Evolutionary conservation across 2,797 vertebrate species (phyloP).

Genomic region (Lindbergichthys nudifrons): DNA sequence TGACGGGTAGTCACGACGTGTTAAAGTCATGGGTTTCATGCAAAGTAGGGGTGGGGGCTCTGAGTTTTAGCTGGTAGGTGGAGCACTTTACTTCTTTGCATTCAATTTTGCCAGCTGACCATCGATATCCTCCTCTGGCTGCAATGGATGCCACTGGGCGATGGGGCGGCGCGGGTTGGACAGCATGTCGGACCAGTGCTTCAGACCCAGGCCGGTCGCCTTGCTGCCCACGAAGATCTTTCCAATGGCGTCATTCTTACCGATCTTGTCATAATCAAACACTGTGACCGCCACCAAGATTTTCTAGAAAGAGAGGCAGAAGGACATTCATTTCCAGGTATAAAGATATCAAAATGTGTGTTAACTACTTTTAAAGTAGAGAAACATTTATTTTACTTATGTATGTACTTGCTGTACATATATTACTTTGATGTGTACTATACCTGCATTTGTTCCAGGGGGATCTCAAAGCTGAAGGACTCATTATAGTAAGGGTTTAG

Average conservation of each 20-base stretch:
- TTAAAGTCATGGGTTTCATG: slow-evolving; percentile 82
- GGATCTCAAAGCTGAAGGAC: slow-evolving; percentile 99
- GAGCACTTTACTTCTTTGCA: slow-evolving; percentile 90
- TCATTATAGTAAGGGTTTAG: slow-evolving; percentile 98
- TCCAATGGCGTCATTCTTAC: slow-evolving; percentile 98
- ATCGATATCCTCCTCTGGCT: slow-evolving; percentile 96
- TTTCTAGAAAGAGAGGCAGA: slow-evolving; percentile 85
- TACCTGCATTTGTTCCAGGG: slow-evolving; percentile 99
- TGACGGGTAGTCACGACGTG: slow-evolving; percentile 64
- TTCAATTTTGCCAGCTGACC: slow-evolving; percentile 87
- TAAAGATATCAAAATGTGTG: background rate
- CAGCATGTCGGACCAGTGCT: slow-evolving; percentile 99
- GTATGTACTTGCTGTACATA: background rate
- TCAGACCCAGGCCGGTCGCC: slow-evolving; percentile 90
- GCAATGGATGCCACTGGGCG: slow-evolving; percentile 96
- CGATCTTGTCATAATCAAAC: slow-evolving; percentile 98
- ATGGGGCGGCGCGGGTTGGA: slow-evolving; percentile 96
- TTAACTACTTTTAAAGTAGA: background rate
- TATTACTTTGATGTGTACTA: slow-evolving; percentile 3
- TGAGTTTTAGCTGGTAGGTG: slow-evolving; percentile 76
- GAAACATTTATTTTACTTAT: background rate
- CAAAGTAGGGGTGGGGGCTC: slow-evolving; percentile 69
- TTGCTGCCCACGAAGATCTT: slow-evolving; percentile 97
- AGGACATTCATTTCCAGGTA: background rate
- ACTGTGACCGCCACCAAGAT: slow-evolving; percentile 97